Evolutionary conservation across 2,797 vertebrate species (phyloP), one percentile per base, ranked within the genome.

Genomic region (Acanthopagrus latus): DNA sequence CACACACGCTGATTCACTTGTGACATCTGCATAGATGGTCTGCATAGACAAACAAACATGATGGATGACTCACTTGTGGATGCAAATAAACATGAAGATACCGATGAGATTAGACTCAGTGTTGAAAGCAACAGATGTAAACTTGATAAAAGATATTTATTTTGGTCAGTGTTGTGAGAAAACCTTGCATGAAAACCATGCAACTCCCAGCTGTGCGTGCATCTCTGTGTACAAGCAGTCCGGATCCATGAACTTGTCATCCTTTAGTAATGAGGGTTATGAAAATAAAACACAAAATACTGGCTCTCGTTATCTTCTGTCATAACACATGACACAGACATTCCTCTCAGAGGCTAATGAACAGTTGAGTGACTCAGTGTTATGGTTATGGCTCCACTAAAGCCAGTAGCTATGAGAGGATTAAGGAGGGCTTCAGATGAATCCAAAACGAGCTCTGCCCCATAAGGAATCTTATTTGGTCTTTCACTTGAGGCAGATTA

Each of bases 241-340:
- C 41, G 23, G 59, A 71, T 77, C 70, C 63, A 48, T 83, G 78
- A 90, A 87, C 85, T 87, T 86, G 50, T 83, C 71, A 79, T 80
- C 77, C 64, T 81, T 85, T 80, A 66, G 59, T 79, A 81, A 89
- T 76, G 66, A 85, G 60, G 75, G 76, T 80, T 89, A 78, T 83
- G 78, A 87, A 89, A 90, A 86, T 89, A 83, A 86, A 91, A 89
- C 65, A 68, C 63, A 84, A 88, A 88, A 91, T 66, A 82, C 76
- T 92, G 86, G 56, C 78, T 82, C 71, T 79, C 7, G 41, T 90
- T 88, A 77, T 67, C 81, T 69, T 82, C 80, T 89, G 79, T 89
- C 83, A 87, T 89, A 89, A 91, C 88, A 93, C 82, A 91, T 90
- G 87, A 86, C 89, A 90, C 86, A 90, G 88, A 89, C 80, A 90